These are phyloP conservation scores for Drosophila punjabiensis DNA, from an alignment of 1,140 invertebrate species.

Conservation along the genomic window DNA sequence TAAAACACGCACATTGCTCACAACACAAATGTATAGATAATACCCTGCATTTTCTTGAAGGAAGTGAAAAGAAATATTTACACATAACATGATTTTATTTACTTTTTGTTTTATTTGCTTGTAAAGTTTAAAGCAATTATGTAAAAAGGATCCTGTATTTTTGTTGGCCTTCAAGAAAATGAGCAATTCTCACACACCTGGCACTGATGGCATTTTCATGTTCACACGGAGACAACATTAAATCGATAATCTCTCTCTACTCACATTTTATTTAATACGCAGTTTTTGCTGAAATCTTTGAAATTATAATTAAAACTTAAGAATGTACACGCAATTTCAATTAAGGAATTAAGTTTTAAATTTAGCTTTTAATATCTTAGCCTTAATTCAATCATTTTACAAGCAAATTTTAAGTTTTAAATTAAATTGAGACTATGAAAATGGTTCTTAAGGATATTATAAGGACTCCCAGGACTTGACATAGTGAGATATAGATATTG, in stretches of 20 bases:
- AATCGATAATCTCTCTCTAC: neutral
- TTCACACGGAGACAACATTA: neutral
- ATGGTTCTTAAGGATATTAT: neutral
- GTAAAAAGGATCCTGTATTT: neutral
- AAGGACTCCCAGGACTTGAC: neutral
- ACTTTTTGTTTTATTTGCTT: neutral
- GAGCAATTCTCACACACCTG: neutral
- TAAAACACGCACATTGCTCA: constrained; percentile 16
- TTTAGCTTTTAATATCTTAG: no score
- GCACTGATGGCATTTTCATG: constrained; percentile 14
- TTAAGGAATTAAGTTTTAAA: neutral
- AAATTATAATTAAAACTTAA: neutral
- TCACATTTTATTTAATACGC: neutral
- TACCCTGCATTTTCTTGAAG: constrained; percentile 2
- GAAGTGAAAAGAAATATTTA: neutral
- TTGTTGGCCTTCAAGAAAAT: neutral
- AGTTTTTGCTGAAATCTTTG: neutral
- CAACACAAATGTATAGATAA: constrained; percentile 26
- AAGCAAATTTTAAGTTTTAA: no score
- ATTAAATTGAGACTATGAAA: no score
- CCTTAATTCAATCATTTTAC: neutral
- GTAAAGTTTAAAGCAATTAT: neutral
- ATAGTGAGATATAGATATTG: neutral
- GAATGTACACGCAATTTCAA: neutral
- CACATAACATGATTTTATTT: neutral